Conservation (phyloP, 2,888 invertebrate genomes). For the Lithophane leautieri region DNA sequence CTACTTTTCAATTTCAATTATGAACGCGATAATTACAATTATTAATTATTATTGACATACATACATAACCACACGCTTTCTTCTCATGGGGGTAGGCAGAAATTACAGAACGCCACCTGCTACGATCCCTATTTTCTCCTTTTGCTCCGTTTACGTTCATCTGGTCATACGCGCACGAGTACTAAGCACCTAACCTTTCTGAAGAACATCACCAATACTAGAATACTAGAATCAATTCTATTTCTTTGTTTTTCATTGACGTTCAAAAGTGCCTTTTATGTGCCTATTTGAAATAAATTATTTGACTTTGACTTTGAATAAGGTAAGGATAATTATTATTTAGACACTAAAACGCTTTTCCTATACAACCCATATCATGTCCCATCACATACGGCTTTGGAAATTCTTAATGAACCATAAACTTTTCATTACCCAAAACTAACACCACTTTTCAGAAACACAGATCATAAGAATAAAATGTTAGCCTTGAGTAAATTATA, state of each 20-base stretch:
- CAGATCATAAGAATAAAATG: constrained; percentile 46
- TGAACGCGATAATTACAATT: too few species aligned
- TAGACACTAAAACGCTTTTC: neutral
- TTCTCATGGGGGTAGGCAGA: neutral
- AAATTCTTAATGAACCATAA: constrained; percentile 20
- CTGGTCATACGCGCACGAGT: neutral
- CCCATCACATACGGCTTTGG: too few species aligned
- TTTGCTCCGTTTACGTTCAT: neutral
- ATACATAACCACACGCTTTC: neutral
- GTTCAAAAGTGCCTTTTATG: too few species aligned
- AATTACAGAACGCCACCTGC: neutral
- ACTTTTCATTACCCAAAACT: constrained; percentile 18
- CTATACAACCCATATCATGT: too few species aligned
- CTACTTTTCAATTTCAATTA: too few species aligned
- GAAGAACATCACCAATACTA: neutral
- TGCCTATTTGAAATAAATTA: too few species aligned
- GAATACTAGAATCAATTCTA: too few species aligned
- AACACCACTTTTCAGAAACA: constrained; percentile 22
- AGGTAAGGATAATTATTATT: neutral
- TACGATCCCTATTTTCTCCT: neutral
- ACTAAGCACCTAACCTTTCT: neutral
- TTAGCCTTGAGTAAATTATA: constrained; percentile 51
- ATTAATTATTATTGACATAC: neutral
- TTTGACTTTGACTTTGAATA: too few species aligned
- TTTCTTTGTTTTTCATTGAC: too few species aligned